Conservation (phyloP, 2,797 vertebrate species). For the Pangasius sanitwongsei region DNA sequence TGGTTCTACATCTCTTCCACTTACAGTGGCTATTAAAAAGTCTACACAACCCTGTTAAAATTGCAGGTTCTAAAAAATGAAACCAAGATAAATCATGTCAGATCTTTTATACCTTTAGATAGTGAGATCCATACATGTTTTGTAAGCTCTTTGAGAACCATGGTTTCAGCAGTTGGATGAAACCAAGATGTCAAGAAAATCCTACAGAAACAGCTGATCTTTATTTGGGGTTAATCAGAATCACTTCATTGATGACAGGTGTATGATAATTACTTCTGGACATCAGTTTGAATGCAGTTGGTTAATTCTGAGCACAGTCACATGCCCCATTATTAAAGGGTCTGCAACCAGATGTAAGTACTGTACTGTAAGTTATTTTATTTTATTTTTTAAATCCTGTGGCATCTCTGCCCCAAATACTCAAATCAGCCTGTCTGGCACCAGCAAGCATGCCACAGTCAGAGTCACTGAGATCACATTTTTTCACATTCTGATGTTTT, state of each 20-base stretch:
- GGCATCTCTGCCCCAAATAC: neutral
- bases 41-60: neutral
- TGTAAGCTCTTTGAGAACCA: neutral
- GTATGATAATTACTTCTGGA: neutral
- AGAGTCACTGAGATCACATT: neutral
- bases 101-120: slow-evolving; percentile 1
- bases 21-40: neutral
- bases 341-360: neutral
- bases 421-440: neutral
- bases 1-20: neutral
- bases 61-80: neutral
- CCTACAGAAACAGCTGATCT: neutral
- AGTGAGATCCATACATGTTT: neutral
- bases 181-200: neutral
- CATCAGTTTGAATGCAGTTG: neutral
- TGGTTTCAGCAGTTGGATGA: neutral
- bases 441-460: neutral
- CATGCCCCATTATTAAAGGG: neutral
- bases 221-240: too few species aligned
- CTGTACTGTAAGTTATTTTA: neutral
- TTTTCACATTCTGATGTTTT: neutral
- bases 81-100: neutral
- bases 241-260: neutral
- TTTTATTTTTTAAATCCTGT: too few species aligned
- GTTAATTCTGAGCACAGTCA: neutral